Evolutionary conservation across 2,797 vertebrate genomes (phyloP).

Genomic region (Hypotaenidia philippensis): DNA sequence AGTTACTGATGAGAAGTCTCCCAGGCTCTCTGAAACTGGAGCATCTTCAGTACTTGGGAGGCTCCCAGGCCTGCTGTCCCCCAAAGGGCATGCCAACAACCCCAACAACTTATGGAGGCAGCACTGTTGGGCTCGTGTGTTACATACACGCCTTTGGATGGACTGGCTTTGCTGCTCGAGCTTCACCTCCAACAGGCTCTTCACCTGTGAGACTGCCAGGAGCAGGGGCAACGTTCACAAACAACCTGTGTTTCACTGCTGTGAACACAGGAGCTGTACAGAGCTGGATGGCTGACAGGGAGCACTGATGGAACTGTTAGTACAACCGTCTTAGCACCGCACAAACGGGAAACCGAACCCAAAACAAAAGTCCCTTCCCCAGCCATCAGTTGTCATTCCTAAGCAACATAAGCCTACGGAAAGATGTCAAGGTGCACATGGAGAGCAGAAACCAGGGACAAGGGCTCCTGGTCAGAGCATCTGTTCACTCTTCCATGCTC

Average conservation of each 20-base stretch:
- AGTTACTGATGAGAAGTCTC: not conserved
- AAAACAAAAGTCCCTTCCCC: not conserved
- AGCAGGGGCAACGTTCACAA: not conserved
- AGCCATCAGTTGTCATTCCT: not conserved
- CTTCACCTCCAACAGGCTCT: not conserved
- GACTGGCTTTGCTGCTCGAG: not conserved
- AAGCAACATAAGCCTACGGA: not conserved
- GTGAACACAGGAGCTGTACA: not conserved
- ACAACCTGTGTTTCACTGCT: too few species aligned
- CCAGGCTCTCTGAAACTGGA: not conserved
- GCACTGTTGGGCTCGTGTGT: not conserved
- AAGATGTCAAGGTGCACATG: not conserved
- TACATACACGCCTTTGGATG: rapidly evolving
- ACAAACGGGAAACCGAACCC: not conserved
- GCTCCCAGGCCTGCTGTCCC: not conserved
- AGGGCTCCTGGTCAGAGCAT: not conserved
- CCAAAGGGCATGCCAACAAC: not conserved
- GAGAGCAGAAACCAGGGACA: not conserved
- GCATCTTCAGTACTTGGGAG: not conserved
- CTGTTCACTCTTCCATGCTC: not conserved
- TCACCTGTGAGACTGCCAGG: not conserved
- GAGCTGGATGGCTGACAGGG: not conserved
- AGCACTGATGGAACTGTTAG: not conserved
- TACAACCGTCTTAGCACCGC: rapidly evolving
- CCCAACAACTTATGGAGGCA: not conserved